Conservation (phyloP, 2,888 invertebrate genomes). For the Lacanobia oleracea region DNA sequence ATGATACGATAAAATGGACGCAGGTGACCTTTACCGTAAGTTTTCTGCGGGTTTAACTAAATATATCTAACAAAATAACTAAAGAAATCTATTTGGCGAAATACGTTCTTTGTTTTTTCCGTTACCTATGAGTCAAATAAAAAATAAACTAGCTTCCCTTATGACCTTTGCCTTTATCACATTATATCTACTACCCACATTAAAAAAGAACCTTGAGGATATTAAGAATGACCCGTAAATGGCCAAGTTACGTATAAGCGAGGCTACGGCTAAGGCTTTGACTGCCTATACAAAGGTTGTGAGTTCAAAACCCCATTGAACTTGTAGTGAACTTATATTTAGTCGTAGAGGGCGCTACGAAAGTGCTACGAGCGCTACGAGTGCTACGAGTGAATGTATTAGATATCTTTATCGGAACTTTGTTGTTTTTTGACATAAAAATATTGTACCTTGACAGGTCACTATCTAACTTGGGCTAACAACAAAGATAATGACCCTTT, state of each 20-base stretch:
- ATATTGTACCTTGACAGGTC: neutral
- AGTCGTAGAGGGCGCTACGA: conserved; percentile 35
- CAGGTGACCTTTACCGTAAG: neutral
- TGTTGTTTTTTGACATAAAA: neutral
- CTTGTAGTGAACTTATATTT: conserved; percentile 32
- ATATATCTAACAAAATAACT: neutral
- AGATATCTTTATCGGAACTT: neutral
- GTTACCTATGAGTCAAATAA: neutral
- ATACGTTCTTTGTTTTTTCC: neutral
- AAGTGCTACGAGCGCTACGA: conserved; percentile 21
- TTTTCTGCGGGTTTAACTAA: neutral
- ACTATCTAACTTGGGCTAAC: neutral
- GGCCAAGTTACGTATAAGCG: conserved; percentile 24
- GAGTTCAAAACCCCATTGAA: conserved; percentile 54
- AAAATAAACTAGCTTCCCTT: neutral
- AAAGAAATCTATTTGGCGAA: neutral
- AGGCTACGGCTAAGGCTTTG: conserved; percentile 48
- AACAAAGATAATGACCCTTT: neutral
- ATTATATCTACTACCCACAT: conserved; percentile 22
- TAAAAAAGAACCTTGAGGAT: conserved; percentile 41
- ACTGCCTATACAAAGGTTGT: conserved; percentile 53
- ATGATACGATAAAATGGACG: conserved; percentile 2
- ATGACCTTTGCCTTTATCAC: conserved; percentile 24
- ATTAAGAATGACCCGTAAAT: conserved; percentile 37
- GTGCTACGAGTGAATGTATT: conserved; percentile 26